Evolutionary conservation across 1,140 invertebrate genomes (phyloP).

Genomic region (Euborellia annulipes): DNA sequence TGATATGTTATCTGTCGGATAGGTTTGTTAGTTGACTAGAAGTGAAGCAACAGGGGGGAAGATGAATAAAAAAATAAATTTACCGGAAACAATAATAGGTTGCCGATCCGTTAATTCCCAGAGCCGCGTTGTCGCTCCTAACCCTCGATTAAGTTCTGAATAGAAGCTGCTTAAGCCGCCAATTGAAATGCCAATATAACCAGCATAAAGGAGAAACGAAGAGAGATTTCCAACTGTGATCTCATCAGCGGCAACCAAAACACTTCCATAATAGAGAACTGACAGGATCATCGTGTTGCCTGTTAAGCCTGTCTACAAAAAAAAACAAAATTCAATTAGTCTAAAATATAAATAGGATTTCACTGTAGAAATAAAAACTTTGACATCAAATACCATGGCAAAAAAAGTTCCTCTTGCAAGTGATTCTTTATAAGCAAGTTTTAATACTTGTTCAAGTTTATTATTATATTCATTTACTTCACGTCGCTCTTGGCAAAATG

Average conservation of each 20-base stretch:
- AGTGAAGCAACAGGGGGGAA: too few species aligned
- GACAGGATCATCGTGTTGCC: slow-evolving; percentile 85
- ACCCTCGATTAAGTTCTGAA: slow-evolving; percentile 79
- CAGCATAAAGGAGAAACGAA: slow-evolving; percentile 82
- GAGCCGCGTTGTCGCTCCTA: slow-evolving; percentile 75
- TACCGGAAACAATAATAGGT: slow-evolving; percentile 47
- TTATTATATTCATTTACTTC: slow-evolving; percentile 55
- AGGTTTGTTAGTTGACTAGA: too few species aligned
- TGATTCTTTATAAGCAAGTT: slow-evolving; percentile 74
- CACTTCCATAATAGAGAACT: slow-evolving; percentile 85
- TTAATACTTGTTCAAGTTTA: slow-evolving; percentile 57
- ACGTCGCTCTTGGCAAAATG: slow-evolving; percentile 69
- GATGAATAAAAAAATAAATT: slow-evolving; percentile 18
- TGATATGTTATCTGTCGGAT: too few species aligned
- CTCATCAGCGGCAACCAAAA: slow-evolving; percentile 63
- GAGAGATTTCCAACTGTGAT: slow-evolving; percentile 82
- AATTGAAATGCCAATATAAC: slow-evolving; percentile 80
- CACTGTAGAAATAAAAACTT: slow-evolving; percentile 3
- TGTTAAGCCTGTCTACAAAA: slow-evolving; percentile 68
- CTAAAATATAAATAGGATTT: not conserved
- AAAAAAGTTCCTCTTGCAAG: slow-evolving; percentile 78
- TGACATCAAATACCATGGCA: slow-evolving; percentile 50
- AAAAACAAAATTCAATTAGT: not conserved
- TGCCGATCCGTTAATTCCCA: slow-evolving; percentile 78
- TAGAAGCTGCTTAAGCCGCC: slow-evolving; percentile 79